Conservation (phyloP, 2,797 vertebrate species). For the Clarias fuscus region DNA sequence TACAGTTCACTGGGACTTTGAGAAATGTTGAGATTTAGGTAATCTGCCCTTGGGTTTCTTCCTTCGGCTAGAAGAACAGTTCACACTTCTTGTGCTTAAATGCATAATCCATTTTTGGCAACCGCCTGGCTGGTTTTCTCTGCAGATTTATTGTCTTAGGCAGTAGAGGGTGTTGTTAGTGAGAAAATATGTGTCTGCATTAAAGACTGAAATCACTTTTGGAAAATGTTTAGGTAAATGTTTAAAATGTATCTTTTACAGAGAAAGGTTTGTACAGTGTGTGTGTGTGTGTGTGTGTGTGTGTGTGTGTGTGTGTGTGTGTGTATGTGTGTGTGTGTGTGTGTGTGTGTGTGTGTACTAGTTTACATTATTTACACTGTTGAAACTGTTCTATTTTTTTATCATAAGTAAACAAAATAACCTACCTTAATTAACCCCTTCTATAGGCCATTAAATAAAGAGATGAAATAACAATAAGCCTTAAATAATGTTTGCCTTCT, state of each 20-base stretch:
- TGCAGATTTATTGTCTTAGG: background rate
- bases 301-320: too few relatives aligned
- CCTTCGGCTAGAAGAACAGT: background rate
- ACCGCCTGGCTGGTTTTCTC: background rate
- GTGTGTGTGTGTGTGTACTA: background rate
- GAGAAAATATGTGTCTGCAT: background rate
- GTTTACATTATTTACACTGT: too few relatives aligned
- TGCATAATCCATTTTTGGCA: background rate
- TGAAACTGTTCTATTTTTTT: background rate
- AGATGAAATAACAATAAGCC: background rate
- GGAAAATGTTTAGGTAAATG: background rate
- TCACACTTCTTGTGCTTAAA: background rate
- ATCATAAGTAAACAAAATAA: too few relatives aligned
- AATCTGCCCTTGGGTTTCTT: background rate
- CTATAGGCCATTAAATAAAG: background rate
- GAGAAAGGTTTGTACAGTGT: background rate
- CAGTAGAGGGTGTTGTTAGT: background rate
- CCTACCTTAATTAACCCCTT: too few relatives aligned
- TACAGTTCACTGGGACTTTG: background rate
- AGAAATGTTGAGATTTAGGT: background rate
- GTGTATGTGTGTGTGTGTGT: background rate
- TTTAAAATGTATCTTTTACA: too few relatives aligned
- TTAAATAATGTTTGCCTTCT: background rate
- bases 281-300: background rate
- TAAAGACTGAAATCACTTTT: background rate